Conservation (phyloP, 2,888 invertebrate species). For the Acanthosepion lycidas region DNA sequence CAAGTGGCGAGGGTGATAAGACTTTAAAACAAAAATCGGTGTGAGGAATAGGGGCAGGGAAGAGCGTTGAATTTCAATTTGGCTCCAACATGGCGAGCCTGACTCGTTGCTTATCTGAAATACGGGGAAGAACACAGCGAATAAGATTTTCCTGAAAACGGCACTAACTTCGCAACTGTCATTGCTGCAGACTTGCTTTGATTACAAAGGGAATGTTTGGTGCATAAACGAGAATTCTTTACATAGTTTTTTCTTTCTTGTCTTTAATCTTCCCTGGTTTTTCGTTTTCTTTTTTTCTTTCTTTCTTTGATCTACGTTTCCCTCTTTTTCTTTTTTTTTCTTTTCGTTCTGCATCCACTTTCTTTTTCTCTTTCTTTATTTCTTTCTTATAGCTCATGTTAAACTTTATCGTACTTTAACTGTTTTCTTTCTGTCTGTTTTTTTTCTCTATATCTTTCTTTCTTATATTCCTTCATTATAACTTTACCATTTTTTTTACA, state of each 20-base stretch:
- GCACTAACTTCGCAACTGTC: neutral
- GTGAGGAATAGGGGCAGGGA: neutral
- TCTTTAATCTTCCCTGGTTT: no score
- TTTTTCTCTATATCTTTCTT: no score
- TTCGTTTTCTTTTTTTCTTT: neutral
- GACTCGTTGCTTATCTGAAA: neutral
- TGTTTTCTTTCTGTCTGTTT: neutral
- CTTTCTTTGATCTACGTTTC: neutral
- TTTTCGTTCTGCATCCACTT: neutral
- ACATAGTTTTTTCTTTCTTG: neutral
- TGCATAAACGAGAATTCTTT: neutral
- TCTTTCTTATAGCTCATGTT: neutral
- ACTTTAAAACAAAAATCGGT: neutral
- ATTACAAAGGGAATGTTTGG: neutral
- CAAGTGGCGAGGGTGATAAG: neutral
- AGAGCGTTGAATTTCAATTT: neutral
- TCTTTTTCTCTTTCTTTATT: neutral
- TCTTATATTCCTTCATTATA: neutral
- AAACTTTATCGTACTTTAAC: neutral
- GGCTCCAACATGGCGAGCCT: neutral
- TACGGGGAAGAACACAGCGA: neutral
- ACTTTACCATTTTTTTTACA: neutral
- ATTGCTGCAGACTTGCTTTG: neutral
- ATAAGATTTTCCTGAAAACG: neutral
- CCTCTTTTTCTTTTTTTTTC: neutral